Evolutionary conservation across 2,113 vertebrate genomes (phyloP), one percentile per base, ranked within the genome.

Genomic region (Paedocypris sp.): DNA sequence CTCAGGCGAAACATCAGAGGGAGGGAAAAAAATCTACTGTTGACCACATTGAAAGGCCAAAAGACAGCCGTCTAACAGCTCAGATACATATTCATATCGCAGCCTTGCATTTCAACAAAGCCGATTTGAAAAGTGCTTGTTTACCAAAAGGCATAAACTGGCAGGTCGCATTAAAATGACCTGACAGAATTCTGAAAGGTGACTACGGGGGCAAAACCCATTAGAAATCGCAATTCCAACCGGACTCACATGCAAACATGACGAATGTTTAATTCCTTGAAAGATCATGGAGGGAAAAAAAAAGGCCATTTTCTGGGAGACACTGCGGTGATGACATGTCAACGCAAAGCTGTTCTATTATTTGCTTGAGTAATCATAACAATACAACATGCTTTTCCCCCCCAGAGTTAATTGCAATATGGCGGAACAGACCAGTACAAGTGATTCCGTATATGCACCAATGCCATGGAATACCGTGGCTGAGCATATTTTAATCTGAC

Each of bases 311-410:
- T 70, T 66, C 58, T 62, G 25, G 18, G 19, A 62, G 63, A 65
- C 68, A 56, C 56, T 47, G 39, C 58, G 52, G 63, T 62, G 68
- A 70, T 70, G 68, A 66, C 63, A 62, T 66, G 62, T 70, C 68
- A 70, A 60, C 19, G 58, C 43, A 48, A 57, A 58, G 39, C 68
- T 70, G 54, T 70, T 70, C 63, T 64, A 70, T 70, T 70, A 70
- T 70, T 70, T 70, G 68, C 61, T 70, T 70, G 68, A 70, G 68
- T 70, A 70, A 70, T 66, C 68, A 70, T 66, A 70, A 70, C 68
- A 70, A 58, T 70, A 70, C 68, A 66, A 66, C 58, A 66, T 46
- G 49, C 58, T 57, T 45, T 60, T n/a, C n/a, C 58, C 50, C 50
- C 33, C 49, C 57, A 66, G 51, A 70, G 58, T 66, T 70, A 70